phyloP scores from a whole-genome alignment of 2,888 invertebrate species.

The Xestia xanthographa region DNA sequence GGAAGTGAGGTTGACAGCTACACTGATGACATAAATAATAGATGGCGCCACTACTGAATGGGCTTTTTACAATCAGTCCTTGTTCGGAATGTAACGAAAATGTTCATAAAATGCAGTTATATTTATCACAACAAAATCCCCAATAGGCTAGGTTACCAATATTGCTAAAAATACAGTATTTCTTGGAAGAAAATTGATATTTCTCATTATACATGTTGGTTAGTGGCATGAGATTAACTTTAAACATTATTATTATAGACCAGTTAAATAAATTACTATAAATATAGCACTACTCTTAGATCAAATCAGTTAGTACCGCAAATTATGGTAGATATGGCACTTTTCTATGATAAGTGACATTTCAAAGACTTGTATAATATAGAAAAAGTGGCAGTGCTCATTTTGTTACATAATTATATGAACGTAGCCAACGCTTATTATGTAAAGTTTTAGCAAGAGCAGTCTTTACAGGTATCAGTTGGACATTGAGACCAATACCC shows the following conservation, averaged over 20 bases:
- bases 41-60: constrained; percentile 16
- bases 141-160: neutral
- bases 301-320: constrained; percentile 16
- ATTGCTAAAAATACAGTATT: neutral
- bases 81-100: constrained; percentile 38
- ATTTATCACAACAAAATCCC: neutral
- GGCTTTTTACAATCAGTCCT: neutral
- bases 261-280: constrained; percentile 21
- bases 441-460: neutral
- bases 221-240: constrained; percentile 16
- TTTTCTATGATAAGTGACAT: constrained; percentile 17
- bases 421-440: constrained; percentile 35
- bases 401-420: constrained; percentile 7
- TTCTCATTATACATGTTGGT: neutral
- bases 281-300: constrained; percentile 25
- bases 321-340: constrained; percentile 12
- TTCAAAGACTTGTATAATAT: constrained; percentile 27
- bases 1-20: neutral
- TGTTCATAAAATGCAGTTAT: neutral
- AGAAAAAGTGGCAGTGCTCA: constrained; percentile 45
- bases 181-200: neutral
- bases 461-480: neutral
- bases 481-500: neutral
- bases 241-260: neutral
- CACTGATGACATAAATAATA: constrained; percentile 15